Evolutionary conservation across 2,113 vertebrate genomes (phyloP).

Genomic region (Antennarius striatus): DNA sequence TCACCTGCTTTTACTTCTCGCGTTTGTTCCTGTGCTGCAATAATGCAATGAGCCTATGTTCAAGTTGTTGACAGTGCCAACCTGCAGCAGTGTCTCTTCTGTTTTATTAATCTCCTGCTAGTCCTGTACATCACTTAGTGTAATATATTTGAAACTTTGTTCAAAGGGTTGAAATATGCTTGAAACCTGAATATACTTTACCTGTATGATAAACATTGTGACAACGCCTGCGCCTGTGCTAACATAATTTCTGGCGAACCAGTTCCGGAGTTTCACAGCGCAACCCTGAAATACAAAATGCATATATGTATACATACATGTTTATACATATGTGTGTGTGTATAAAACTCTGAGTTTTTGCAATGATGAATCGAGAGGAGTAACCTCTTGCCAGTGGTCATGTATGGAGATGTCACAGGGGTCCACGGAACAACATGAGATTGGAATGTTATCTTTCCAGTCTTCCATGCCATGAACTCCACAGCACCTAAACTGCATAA

Average conservation of each 20-base stretch:
- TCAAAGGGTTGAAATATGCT: too few species aligned
- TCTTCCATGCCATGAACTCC: slow-evolving; percentile 64
- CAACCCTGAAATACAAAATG: slow-evolving; percentile 64
- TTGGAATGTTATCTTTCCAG: slow-evolving; percentile 59
- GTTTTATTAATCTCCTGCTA: too few species aligned
- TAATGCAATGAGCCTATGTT: too few species aligned
- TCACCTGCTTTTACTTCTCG: too few species aligned
- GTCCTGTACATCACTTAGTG: not conserved
- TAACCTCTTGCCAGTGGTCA: slow-evolving; percentile 63
- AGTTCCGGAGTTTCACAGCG: slow-evolving; percentile 55
- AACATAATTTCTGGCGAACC: slow-evolving; percentile 67
- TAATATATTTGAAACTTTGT: not conserved
- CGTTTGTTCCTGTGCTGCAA: too few species aligned
- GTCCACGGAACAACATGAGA: slow-evolving; percentile 64
- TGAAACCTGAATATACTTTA: slow-evolving; percentile 23
- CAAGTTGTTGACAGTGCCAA: too few species aligned
- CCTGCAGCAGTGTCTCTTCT: too few species aligned
- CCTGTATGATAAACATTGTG: slow-evolving; percentile 72
- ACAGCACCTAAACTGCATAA: slow-evolving; percentile 71
- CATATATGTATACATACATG: too few species aligned
- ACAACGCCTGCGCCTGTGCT: slow-evolving; percentile 67
- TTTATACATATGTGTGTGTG: too few species aligned
- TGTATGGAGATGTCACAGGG: slow-evolving; percentile 28
- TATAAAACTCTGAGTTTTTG: not conserved
- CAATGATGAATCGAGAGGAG: not conserved